These are phyloP conservation scores for Chrysomela aeneicollis DNA, from an alignment of 2,888 invertebrate species.

Conservation along the genomic window DNA sequence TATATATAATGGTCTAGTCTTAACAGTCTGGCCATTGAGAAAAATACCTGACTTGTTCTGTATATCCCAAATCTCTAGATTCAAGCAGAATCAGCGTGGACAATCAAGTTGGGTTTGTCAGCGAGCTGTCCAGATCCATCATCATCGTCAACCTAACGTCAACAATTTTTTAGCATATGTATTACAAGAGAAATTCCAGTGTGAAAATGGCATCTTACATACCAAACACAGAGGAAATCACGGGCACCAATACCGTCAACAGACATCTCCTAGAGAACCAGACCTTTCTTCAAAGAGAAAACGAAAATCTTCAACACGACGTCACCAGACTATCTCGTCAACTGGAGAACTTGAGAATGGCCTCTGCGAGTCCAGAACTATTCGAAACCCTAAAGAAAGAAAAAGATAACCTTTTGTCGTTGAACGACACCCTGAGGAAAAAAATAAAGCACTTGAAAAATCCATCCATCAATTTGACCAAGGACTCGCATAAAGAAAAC, in stretches of 20 bases:
- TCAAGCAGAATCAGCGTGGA: neutral
- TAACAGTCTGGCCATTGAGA: no score
- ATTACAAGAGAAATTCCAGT: slow-evolving; percentile 27
- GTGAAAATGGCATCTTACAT: slow-evolving; percentile 22
- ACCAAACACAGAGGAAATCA: slow-evolving; percentile 1
- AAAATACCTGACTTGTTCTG: no score
- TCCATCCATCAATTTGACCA: slow-evolving; percentile 29
- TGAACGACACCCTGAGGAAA: slow-evolving; percentile 40
- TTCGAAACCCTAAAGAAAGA: slow-evolving; percentile 39
- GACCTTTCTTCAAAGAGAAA: slow-evolving; percentile 43
- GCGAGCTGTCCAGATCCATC: neutral
- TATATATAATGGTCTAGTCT: no score
- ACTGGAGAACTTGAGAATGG: slow-evolving; percentile 37
- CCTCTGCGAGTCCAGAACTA: slow-evolving; percentile 38
- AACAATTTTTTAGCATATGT: slow-evolving; percentile 11
- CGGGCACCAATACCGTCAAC: slow-evolving; percentile 34
- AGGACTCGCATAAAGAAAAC: slow-evolving; percentile 36
- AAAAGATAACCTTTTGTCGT: slow-evolving; percentile 36
- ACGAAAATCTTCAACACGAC: slow-evolving; percentile 44
- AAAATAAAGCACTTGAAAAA: slow-evolving; percentile 37
- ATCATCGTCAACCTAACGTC: slow-evolving; percentile 24
- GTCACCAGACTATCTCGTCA: slow-evolving; percentile 40
- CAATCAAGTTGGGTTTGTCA: neutral
- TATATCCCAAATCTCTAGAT: no score
- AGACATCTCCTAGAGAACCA: slow-evolving; percentile 43